A percentile compares a stretch with the other conserved stretches of the same genome.
phyloP scores from a whole-genome alignment of 2,797 vertebrate genomes.

The Poeciliopsis presidionis region DNA sequence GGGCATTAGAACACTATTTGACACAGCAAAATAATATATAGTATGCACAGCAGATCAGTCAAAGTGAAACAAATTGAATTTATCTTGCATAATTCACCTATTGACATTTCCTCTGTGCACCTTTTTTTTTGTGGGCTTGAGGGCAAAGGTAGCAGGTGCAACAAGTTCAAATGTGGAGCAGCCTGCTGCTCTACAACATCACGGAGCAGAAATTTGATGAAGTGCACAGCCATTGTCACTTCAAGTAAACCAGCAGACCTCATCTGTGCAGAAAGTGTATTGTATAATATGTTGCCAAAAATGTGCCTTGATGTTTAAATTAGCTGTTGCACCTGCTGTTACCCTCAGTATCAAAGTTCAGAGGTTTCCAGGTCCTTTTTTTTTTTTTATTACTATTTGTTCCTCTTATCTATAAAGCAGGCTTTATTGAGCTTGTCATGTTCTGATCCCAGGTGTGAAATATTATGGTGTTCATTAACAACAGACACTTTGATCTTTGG shows the following conservation, averaged over 20 bases:
- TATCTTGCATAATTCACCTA: conserved; percentile 6
- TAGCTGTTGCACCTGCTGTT: conserved; percentile 10
- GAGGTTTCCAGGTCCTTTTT: conserved; percentile 4
- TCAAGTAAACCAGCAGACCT: conserved; percentile 2
- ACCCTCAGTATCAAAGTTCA: conserved; percentile 41
- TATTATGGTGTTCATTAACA: conserved; percentile 43
- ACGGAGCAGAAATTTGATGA: conserved; percentile 9
- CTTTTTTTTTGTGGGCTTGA: conserved; percentile 2
- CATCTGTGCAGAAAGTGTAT: conserved; percentile 6
- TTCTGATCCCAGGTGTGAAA: conserved; percentile 47
- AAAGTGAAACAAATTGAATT: neutral
- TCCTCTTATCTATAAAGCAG: conserved; percentile 18
- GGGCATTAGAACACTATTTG: neutral
- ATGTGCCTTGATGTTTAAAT: conserved; percentile 18
- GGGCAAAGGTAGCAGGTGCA: conserved; percentile 54
- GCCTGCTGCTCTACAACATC: conserved; percentile 1
- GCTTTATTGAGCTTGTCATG: conserved; percentile 21
- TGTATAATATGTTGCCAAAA: conserved; percentile 9
- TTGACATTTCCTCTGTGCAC: conserved; percentile 8
- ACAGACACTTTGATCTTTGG: conserved; percentile 40
- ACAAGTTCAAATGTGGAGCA: conserved; percentile 1
- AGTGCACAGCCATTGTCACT: neutral
- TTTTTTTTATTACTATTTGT: conserved; percentile 16
- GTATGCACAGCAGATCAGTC: neutral
- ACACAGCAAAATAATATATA: neutral